Percentiles rank a stretch among this genome's conserved stretches.
Conservation (phyloP, 2,113 vertebrate species). For the Sula dactylatra region DNA sequence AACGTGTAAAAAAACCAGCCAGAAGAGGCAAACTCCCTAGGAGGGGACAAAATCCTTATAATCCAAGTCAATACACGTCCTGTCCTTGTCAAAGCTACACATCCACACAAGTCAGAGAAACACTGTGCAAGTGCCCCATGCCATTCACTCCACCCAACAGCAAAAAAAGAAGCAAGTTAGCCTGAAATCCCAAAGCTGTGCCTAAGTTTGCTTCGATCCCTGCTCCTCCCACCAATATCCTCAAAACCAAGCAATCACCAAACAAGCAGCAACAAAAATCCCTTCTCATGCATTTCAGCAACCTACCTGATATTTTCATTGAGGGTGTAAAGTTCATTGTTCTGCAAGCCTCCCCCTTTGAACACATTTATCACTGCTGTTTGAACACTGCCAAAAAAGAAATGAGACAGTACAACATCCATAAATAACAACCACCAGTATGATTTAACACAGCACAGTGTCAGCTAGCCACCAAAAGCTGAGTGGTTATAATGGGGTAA, state of each 20-base stretch:
- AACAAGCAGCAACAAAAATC: neutral
- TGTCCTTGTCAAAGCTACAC: neutral
- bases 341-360: slow-evolving; percentile 86
- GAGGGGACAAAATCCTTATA: neutral
- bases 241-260: neutral
- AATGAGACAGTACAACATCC: neutral
- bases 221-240: neutral
- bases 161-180: neutral
- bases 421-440: neutral
- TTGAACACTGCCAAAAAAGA: slow-evolving; percentile 83
- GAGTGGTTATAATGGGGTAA: neutral
- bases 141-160: neutral
- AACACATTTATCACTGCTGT: slow-evolving; percentile 95
- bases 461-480: neutral
- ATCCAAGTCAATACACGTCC: neutral
- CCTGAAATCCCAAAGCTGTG: neutral
- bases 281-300: neutral
- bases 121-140: neutral
- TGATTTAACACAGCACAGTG: neutral
- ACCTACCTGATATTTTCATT: slow-evolving; percentile 94
- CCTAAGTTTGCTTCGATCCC: neutral
- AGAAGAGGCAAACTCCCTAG: neutral
- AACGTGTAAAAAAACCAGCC: neutral
- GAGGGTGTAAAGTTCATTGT: slow-evolving; percentile 87
- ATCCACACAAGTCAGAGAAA: neutral